Conservation (phyloP, 2,113 vertebrate genomes). For the Puffinus mauretanicus region DNA sequence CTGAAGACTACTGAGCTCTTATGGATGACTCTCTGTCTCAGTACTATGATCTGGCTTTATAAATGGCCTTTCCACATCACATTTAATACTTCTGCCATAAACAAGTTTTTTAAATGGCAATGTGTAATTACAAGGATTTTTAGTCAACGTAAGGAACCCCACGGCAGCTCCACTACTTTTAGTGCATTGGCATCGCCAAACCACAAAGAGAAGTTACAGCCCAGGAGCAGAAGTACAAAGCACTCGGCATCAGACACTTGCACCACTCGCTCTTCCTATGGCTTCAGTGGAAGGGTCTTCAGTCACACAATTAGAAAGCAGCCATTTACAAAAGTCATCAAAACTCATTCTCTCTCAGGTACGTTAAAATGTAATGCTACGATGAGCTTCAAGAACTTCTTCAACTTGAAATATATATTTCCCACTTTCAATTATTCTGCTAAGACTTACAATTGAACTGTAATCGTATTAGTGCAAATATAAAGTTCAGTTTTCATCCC, state of each 20-base stretch:
- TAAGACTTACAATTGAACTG: not conserved
- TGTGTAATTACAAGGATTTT: not conserved
- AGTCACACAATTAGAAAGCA: not conserved
- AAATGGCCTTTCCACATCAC: not conserved
- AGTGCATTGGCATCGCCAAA: not conserved
- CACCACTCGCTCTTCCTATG: not conserved
- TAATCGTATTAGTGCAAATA: slow-evolving; percentile 10
- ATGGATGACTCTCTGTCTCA: not conserved
- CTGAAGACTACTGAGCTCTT: not conserved
- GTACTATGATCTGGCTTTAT: not conserved
- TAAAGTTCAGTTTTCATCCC: not conserved
- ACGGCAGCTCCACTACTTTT: not conserved
- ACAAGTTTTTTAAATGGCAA: slow-evolving; percentile 18
- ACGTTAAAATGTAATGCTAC: not conserved
- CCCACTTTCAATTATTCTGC: not conserved
- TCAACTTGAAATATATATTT: not conserved
- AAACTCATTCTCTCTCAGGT: not conserved
- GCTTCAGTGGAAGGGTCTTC: not conserved
- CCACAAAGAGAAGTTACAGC: not conserved
- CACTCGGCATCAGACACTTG: accelerated
- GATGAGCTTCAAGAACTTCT: not conserved
- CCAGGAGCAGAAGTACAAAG: not conserved
- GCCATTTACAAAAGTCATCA: not conserved
- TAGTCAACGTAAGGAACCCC: not conserved
- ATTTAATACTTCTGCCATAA: not conserved